A percentile compares a stretch with the other conserved stretches of the same genome.
phyloP scores from a whole-genome alignment of 2,888 invertebrate species.

The Melanchra persicariae region DNA sequence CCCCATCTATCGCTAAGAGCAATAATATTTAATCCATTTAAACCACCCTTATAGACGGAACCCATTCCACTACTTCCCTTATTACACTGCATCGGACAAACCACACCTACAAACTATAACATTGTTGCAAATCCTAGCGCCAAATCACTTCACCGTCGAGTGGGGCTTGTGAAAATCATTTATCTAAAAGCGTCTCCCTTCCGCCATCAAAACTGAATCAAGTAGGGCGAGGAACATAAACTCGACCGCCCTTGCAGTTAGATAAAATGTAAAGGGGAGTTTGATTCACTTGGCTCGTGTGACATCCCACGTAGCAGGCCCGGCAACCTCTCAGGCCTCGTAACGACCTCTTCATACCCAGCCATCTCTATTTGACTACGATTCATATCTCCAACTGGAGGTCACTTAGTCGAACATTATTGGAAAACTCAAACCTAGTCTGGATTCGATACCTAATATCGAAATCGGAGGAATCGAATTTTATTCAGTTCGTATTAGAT shows the following conservation, averaged over 20 bases:
- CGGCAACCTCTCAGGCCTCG: conserved; percentile 72
- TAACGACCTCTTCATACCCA: conserved; percentile 87
- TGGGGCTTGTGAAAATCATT: conserved; percentile 82
- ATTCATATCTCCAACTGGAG: conserved; percentile 84
- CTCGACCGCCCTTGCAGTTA: conserved; percentile 89
- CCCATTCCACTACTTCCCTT: conserved; percentile 85
- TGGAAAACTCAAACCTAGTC: conserved; percentile 82
- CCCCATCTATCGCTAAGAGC: conserved; percentile 68
- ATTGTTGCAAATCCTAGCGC: conserved; percentile 83
- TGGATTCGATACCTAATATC: conserved; percentile 62
- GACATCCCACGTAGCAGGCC: conserved; percentile 80
- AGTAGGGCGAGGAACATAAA: conserved; percentile 88
- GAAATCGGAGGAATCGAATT: conserved; percentile 51
- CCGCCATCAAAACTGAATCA: conserved; percentile 90
- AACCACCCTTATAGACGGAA: conserved; percentile 77
- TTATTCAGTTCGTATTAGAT: conserved; percentile 55
- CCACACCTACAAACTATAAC: conserved; percentile 83
- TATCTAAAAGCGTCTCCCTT: conserved; percentile 89
- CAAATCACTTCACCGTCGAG: conserved; percentile 71
- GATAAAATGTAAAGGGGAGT: conserved; percentile 89
- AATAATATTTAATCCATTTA: conserved; percentile 85
- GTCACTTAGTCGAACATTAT: conserved; percentile 84
- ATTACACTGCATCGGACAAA: conserved; percentile 80
- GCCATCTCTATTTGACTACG: conserved; percentile 87
- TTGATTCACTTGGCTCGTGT: conserved; percentile 86